Evolutionary conservation across 2,113 vertebrate genomes (phyloP), one percentile per base, ranked within the genome.

Genomic region (Climacteris rufus): DNA sequence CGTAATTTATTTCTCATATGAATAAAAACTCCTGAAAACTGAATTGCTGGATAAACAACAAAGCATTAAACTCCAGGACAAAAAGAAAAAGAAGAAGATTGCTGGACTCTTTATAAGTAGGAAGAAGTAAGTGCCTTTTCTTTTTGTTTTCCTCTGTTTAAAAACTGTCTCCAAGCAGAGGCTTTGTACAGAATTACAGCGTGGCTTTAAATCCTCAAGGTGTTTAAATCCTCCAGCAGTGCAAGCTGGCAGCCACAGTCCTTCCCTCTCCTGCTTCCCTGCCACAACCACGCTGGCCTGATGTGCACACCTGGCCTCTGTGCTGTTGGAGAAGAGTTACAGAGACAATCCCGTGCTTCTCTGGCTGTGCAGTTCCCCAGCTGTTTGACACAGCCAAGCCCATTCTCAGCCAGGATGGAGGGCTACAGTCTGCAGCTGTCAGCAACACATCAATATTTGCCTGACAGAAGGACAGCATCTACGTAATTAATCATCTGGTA

Each of bases 381-480:
- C 76, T 91, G 89, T 82, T 37, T 56, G 86, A 71, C 71, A 54
- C 31, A 69, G 89, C 54, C 37, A 65, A 56, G 77, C 11, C 83
- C 44, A 15, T 53, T 47, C 86, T 33, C 76, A 81, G 69, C 20
- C 60, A 75, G 80, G 86, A 18, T 7, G 54, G 78, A 90, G 84
- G 7, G 33, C 74, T 53, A 42, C 31, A 37, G 70, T 20, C 44
- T 64, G 89, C 79, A 72, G 70, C 93, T 97, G 95, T 89, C 96
- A 87, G 63, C 83, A 57, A 39, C 78, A 75, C 45, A 86, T 79
- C 89, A 72, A 52, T 57, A 60, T 64, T 71, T 76, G 53, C 89
- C 94, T 91, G n/a, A 75, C 91, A 94, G 85, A 96, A 96, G 90
- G 94, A 97, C 94, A 95, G 86, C 93, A 97, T 94, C 96, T 96